Percentiles rank a stretch among this genome's conserved stretches.
Conservation (phyloP, 2,113 vertebrate species). For the Burhinus oedicnemus region DNA sequence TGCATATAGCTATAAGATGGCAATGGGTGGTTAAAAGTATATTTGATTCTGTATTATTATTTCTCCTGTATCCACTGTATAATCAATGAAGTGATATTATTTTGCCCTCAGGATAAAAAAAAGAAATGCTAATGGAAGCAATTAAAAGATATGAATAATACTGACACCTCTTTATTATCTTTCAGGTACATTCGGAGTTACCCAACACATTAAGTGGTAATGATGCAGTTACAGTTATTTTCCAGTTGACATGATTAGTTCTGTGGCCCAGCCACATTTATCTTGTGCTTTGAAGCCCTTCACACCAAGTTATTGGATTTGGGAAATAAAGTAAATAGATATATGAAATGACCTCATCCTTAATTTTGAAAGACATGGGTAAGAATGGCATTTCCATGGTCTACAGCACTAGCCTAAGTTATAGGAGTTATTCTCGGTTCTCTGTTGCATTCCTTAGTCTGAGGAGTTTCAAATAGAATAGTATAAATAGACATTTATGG, state of each 20-base stretch:
- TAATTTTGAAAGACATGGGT: constrained; percentile 16
- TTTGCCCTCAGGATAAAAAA: constrained; percentile 60
- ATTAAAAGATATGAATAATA: constrained; percentile 79
- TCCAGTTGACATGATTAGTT: constrained; percentile 71
- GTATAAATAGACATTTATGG: background rate
- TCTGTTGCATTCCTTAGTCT: background rate
- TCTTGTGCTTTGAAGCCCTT: constrained; percentile 58
- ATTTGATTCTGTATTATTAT: constrained; percentile 56
- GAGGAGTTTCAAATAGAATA: background rate
- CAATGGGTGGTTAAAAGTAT: constrained; percentile 63
- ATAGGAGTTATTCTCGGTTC: background rate
- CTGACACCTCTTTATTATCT: constrained; percentile 73
- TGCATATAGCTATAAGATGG: constrained; percentile 63
- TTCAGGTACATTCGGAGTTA: constrained; percentile 67
- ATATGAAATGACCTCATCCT: background rate
- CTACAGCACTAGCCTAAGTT: background rate
- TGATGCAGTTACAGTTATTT: constrained; percentile 74
- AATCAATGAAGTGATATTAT: constrained; percentile 67
- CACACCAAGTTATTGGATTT: constrained; percentile 57
- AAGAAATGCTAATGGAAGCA: constrained; percentile 55
- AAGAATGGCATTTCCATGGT: background rate
- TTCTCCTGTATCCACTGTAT: constrained; percentile 58
- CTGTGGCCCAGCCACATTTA: constrained; percentile 40
- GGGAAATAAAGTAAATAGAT: constrained; percentile 56
- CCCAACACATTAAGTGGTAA: constrained; percentile 71